Evolutionary conservation across 1,140 invertebrate genomes (phyloP), one percentile per base, ranked within the genome.

Genomic region (Tenebrio molitor): DNA sequence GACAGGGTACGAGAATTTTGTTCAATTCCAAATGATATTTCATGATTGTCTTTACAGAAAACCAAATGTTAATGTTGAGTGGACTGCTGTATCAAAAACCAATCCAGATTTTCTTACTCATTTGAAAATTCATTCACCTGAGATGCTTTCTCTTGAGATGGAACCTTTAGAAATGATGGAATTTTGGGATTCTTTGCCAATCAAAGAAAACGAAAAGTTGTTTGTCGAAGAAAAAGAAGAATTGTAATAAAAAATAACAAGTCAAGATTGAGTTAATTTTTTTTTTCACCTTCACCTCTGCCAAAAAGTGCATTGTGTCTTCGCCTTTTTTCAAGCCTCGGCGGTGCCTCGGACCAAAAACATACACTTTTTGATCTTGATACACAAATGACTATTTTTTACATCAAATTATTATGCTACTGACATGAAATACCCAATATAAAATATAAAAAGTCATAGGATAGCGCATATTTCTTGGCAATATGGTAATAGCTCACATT

Each of bases 181-280:
- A 19, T 73, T 73, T 46, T 73, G 71, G 71, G 25, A 68, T n/a
- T 50, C 46, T 1, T 44, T 73, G 29, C 29, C 33, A 1, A 33
- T 69, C 8, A 17, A 41, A 29, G 71, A 73, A 73, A 73, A 73
- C 36, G 42, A 73, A 62, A 68, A 69, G 6, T 58, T 69, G 29
- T 4, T 63, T 2, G 46, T 17, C n/a, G n/a, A 8, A 33, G 29
- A 3, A 3, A 33, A 33, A 33, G 29, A 33, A 4, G 29, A 33
- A 33, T 33, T 33, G 29, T 33, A 33, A 33, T 33, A 4, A 33
- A 33, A 3, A 33, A 33, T 8, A 33, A 33, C 8, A 33, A 33
- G 8, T 8, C 4, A 33, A n/a, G n/a, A n/a, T n/a, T n/a, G n/a
- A n/a, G n/a, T n/a, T n/a, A n/a, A n/a, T n/a, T n/a, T 33, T 33